Conservation (phyloP, 2,113 vertebrate genomes). For the Amblyopsis rosae region DNA sequence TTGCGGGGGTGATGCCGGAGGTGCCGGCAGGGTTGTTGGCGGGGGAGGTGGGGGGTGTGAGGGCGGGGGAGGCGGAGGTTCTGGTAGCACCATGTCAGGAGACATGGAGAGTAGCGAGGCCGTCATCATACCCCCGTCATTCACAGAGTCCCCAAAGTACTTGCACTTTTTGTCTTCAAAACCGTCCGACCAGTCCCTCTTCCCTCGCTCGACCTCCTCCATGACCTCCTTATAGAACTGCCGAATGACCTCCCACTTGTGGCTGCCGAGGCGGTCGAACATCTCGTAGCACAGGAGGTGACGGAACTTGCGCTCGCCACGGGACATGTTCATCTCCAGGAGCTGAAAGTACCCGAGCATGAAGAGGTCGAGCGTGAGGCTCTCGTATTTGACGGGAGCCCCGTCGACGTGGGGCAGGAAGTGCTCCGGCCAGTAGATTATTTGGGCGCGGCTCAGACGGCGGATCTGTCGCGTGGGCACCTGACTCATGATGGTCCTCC, state of each 20-base stretch:
- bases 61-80: slow-evolving; percentile 43
- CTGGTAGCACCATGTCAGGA: slow-evolving; percentile 32
- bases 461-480: slow-evolving; percentile 82
- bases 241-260: slow-evolving; percentile 89
- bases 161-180: slow-evolving; percentile 89
- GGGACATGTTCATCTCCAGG: slow-evolving; percentile 94
- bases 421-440: slow-evolving; percentile 94
- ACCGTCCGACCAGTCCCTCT: slow-evolving; percentile 84
- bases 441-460: slow-evolving; percentile 77
- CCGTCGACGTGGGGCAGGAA: slow-evolving; percentile 88
- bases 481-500: slow-evolving; percentile 86
- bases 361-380: slow-evolving; percentile 92
- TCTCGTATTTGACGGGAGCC: slow-evolving; percentile 82
- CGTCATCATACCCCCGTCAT: slow-evolving; percentile 61
- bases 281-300: slow-evolving; percentile 97
- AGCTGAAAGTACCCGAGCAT: slow-evolving; percentile 99
- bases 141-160: slow-evolving; percentile 82
- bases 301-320: slow-evolving; percentile 89
- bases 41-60: slow-evolving; percentile 47
- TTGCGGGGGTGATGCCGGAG: slow-evolving; percentile 4
- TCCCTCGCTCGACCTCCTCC: slow-evolving; percentile 84
- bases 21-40: background rate
- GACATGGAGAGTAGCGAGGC: slow-evolving; percentile 53
- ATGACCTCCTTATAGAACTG: slow-evolving; percentile 88
- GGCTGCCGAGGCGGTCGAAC: slow-evolving; percentile 92